phyloP scores from a whole-genome alignment of 1,140 invertebrate species.

The Drepana arcuata region DNA sequence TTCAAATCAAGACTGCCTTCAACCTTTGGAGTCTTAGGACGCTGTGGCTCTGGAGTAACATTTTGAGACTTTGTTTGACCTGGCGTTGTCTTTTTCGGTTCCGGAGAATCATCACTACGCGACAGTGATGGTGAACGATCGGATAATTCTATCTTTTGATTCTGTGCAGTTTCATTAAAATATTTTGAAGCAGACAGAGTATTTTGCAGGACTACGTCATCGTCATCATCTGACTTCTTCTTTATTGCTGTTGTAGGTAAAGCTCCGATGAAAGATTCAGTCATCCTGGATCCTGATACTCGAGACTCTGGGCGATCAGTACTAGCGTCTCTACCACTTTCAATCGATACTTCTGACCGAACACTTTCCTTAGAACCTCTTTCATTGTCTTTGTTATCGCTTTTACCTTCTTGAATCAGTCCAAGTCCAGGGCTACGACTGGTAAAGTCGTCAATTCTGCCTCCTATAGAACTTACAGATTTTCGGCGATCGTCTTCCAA shows the following conservation, averaged over 20 bases:
- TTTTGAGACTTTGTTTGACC: constrained; percentile 37
- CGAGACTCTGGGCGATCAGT: constrained; percentile 61
- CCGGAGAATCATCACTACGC: constrained; percentile 66
- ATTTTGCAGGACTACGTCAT: constrained; percentile 59
- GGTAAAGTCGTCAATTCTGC: constrained; percentile 45
- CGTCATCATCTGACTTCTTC: constrained; percentile 57
- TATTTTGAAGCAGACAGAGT: constrained; percentile 27
- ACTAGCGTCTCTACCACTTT: constrained; percentile 35
- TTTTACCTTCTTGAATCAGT: constrained; percentile 62
- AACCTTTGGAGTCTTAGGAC: constrained; percentile 55
- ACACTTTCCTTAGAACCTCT: constrained; percentile 56
- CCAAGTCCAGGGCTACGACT: constrained; percentile 52
- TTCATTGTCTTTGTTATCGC: constrained; percentile 46
- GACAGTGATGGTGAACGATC: constrained; percentile 69
- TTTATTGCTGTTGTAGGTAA: constrained; percentile 37
- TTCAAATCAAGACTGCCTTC: constrained; percentile 24
- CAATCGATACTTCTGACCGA: constrained; percentile 45
- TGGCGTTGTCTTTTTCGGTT: constrained; percentile 45
- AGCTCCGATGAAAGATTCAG: constrained; percentile 65
- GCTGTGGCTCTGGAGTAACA: constrained; percentile 41
- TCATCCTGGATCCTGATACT: constrained; percentile 61
- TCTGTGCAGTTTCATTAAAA: constrained; percentile 13
- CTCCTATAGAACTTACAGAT: constrained; percentile 55
- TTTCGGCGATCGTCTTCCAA: constrained; percentile 62
- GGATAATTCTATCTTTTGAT: constrained; percentile 41